Evolutionary conservation across 2,888 invertebrate genomes (phyloP).

Genomic region (Galerucella nymphaeae): DNA sequence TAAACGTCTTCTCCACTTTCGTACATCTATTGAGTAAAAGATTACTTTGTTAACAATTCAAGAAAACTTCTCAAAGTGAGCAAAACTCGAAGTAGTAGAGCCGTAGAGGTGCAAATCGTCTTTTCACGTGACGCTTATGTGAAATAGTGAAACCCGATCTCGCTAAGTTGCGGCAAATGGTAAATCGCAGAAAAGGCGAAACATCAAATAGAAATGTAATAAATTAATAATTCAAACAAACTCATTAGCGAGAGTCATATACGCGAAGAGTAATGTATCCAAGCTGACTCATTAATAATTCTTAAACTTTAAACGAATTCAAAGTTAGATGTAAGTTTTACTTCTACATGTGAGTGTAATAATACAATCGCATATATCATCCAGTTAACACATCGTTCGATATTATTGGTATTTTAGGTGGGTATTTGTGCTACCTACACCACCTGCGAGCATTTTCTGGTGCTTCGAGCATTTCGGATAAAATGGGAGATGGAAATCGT

Average conservation of each 20-base stretch:
- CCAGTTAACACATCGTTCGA: conserved; percentile 47
- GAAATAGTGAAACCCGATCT: conserved; percentile 20
- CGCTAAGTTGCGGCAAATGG: conserved; percentile 20
- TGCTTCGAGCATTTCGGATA: background rate
- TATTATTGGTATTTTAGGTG: conserved; percentile 24
- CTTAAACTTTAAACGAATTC: conserved; percentile 48
- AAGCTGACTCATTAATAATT: conserved; percentile 64
- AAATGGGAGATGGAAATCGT: background rate
- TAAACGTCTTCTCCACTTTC: background rate
- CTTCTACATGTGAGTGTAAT: conserved; percentile 39
- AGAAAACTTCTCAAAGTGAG: background rate
- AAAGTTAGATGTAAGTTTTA: conserved; percentile 41
- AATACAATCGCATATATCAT: conserved; percentile 41
- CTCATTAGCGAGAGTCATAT: conserved; percentile 61
- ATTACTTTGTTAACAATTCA: background rate
- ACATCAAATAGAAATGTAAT: conserved; percentile 58
- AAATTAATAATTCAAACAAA: conserved; percentile 64
- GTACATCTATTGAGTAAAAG: background rate
- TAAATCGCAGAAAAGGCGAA: conserved; percentile 29
- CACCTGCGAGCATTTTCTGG: conserved; percentile 20
- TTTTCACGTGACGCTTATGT: conserved; percentile 8
- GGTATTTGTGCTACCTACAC: conserved; percentile 21
- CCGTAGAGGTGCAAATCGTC: conserved; percentile 17
- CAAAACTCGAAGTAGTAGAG: conserved; percentile 2
- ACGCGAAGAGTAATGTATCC: conserved; percentile 53